A percentile compares a stretch with the other conserved stretches of the same genome.
These are phyloP conservation scores for Hyles vespertilio DNA, from an alignment of 1,140 invertebrate species.

Conservation along the genomic window DNA sequence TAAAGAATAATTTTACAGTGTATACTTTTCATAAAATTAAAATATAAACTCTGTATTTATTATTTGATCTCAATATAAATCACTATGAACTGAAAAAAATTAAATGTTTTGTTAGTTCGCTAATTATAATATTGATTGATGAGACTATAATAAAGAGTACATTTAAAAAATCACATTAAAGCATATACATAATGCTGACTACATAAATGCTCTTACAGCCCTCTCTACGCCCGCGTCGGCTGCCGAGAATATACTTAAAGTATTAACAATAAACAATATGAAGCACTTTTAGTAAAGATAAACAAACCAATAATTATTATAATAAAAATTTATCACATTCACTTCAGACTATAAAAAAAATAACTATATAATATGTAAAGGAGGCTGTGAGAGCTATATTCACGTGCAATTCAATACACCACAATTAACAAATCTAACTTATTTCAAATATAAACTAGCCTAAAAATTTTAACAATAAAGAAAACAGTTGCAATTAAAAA, in stretches of 20 bases:
- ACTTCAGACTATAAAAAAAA: constrained; percentile 63
- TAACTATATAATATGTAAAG: constrained; percentile 55
- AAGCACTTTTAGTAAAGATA: constrained; percentile 51
- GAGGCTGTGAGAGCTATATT: constrained; percentile 56
- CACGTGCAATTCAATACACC: constrained; percentile 71
- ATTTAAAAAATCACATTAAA: constrained; percentile 77
- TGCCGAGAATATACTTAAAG: constrained; percentile 44
- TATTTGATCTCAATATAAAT: constrained; percentile 75
- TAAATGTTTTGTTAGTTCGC: constrained; percentile 75
- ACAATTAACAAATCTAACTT: constrained; percentile 75
- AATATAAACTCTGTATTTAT: constrained; percentile 74
- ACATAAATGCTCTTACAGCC: constrained; percentile 72
- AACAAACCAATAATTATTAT: constrained; percentile 43
- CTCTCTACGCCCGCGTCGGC: constrained; percentile 33
- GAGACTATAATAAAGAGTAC: constrained; percentile 76
- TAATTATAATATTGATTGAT: constrained; percentile 70
- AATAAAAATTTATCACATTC: constrained; percentile 66
- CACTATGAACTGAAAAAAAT: constrained; percentile 74
- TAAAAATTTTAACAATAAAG: constrained; percentile 74
- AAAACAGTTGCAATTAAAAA: constrained; percentile 65
- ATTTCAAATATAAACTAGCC: constrained; percentile 73
- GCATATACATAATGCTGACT: constrained; percentile 77
- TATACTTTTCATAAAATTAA: constrained; percentile 75
- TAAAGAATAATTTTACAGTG: constrained; percentile 70
- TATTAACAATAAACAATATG: constrained; percentile 67